Conservation (phyloP, 2,113 vertebrate species). For the Malaclemys terrapin region DNA sequence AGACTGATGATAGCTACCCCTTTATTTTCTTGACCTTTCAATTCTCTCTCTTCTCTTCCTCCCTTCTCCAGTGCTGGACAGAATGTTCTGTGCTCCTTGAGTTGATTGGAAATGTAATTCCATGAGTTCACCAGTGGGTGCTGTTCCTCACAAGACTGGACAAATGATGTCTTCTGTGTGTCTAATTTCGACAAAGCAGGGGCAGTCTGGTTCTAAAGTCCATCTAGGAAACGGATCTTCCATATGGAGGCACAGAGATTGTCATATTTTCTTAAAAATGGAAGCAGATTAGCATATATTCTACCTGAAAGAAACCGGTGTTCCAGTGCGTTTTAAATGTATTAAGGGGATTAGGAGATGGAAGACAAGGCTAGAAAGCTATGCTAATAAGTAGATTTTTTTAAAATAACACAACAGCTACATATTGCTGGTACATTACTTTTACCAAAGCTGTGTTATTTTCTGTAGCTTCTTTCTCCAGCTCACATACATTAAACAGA, state of each 20-base stretch:
- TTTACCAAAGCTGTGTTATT: rapidly evolving
- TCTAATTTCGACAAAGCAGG: not conserved
- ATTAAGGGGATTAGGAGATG: not conserved
- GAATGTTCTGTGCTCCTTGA: not conserved
- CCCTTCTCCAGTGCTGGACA: not conserved
- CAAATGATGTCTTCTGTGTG: not conserved
- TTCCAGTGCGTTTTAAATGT: not conserved
- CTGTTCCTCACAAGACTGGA: not conserved
- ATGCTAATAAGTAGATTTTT: not conserved
- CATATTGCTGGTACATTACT: not conserved
- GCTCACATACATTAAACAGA: not conserved
- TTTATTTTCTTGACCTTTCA: not conserved
- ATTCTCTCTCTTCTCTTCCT: not conserved
- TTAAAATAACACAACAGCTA: not conserved
- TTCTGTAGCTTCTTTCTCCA: not conserved
- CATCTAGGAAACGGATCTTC: not conserved
- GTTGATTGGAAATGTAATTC: not conserved
- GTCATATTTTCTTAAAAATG: not conserved
- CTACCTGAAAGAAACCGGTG: not conserved
- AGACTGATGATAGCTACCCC: rapidly evolving
- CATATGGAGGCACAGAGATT: not conserved
- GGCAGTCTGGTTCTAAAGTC: not conserved
- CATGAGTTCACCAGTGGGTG: not conserved
- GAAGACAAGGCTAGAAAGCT: not conserved
- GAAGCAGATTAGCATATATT: not conserved